Conservation (phyloP, 2,113 vertebrate species). For the Oncorhynchus clarkii region DNA sequence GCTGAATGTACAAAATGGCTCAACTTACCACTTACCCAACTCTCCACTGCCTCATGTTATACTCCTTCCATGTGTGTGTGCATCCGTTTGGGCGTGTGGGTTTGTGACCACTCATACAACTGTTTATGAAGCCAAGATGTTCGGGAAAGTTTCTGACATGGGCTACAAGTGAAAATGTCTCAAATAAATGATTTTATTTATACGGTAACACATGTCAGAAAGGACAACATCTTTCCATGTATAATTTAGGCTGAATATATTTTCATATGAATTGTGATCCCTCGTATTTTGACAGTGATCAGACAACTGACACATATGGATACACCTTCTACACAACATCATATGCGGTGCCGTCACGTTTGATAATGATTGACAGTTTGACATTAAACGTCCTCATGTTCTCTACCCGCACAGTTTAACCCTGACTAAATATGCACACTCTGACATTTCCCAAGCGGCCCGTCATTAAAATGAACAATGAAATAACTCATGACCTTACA, state of each 20-base stretch:
- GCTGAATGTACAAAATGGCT: no score
- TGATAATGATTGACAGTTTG: slow-evolving; percentile 3
- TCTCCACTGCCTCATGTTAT: no score
- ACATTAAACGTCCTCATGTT: background rate
- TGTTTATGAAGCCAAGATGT: no score
- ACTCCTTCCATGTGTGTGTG: no score
- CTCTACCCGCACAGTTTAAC: background rate
- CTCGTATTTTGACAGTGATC: background rate
- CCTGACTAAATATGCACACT: background rate
- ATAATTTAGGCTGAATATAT: background rate
- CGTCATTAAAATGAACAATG: background rate
- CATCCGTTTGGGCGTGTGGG: no score
- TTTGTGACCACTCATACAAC: no score
- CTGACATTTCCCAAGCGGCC: background rate
- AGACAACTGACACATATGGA: background rate
- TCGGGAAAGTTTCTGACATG: no score
- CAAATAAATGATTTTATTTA: background rate
- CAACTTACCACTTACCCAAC: no score
- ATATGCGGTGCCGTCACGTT: background rate
- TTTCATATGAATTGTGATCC: background rate
- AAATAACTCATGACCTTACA: slow-evolving; percentile 14
- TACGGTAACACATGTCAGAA: background rate
- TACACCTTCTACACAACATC: background rate
- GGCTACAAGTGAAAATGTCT: background rate
- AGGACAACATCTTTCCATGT: background rate